Percentiles rank a stretch among this genome's conserved stretches.
Evolutionary conservation across 2,888 invertebrate genomes (phyloP).

Genomic region (Diabrotica balteata): DNA sequence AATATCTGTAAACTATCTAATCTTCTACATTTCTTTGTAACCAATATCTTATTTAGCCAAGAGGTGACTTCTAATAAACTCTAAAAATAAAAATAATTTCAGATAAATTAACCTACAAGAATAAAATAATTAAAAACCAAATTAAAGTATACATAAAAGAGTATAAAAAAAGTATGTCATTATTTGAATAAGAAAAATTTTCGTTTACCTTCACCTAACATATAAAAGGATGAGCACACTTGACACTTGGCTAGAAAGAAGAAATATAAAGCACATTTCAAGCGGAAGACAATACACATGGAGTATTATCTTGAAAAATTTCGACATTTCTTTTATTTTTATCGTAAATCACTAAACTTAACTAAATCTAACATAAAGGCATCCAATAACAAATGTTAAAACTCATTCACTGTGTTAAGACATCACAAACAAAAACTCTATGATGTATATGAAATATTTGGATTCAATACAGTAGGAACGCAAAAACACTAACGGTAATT

Average conservation of each 20-base stretch:
- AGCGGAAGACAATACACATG: not conserved
- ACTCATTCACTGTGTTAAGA: no score
- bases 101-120: not conserved
- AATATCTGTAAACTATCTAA: not conserved
- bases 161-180: not conserved
- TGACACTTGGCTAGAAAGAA: not conserved
- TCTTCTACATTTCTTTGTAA: not conserved
- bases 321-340: no score
- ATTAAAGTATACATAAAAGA: no score
- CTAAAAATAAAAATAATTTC: conserved; percentile 20
- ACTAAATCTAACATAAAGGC: no score
- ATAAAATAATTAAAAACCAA: not conserved
- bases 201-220: conserved; percentile 2
- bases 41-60: conserved; percentile 17
- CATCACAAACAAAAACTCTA: no score
- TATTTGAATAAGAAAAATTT: not conserved
- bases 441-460: no score
- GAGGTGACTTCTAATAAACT: conserved; percentile 23
- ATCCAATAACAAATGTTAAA: no score
- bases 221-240: not conserved
- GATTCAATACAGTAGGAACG: no score
- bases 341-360: no score
- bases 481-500: no score
- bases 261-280: conserved; percentile 1
- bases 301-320: no score